Evolutionary conservation across 2,113 vertebrate genomes (phyloP), one percentile per base, ranked within the genome.

Genomic region (Clupea harengus): DNA sequence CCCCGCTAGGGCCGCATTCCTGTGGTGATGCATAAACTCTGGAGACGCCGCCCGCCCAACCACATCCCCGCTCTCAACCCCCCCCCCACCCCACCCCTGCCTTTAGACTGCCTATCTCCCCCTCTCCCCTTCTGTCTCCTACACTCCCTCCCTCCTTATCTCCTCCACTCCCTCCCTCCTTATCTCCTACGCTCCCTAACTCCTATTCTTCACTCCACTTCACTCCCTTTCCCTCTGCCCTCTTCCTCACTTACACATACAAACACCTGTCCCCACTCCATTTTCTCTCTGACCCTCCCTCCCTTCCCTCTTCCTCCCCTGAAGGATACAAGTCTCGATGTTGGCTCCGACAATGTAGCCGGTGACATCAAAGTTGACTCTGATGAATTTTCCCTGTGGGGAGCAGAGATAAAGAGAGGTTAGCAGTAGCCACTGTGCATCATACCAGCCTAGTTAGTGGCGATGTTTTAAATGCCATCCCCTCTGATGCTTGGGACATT

Each of bases 321-420:
- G 32, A 49, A 96, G 96, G 98, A 99, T 99, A 99, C 98, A 99
- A 11, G 98, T 99, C 96, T 99, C 98, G 88, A 99, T 99, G 92
- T 99, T 99, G 95, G 98, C 98, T 88, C 98, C 98, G 57, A 99
- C 98, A 9, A 99, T 99, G 92, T 99, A 99, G 88, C 98, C 98
- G 3, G 98, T 97, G 87, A 99, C 98, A 89, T 99, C 98, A 82
- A 99, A 99, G 94, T 99, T 99, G 94, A 99, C 97, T 86, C 98
- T 95, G 93, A 99, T 99, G 94, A 99, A 99, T 90, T 99, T 99
- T 81, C 98, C 98, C 98, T 99, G 94, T 44, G 28, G 28, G 72
- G 10, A 78, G 72, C 47, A 85, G 46, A 85, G 25, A 54, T 17
- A 39, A 17, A 78, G 25, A 78, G 39, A 2, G 32, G 72, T 32